Base-by-base conservation (phyloP, 2,113 vertebrate species). In the Zapornia atra region DNA sequence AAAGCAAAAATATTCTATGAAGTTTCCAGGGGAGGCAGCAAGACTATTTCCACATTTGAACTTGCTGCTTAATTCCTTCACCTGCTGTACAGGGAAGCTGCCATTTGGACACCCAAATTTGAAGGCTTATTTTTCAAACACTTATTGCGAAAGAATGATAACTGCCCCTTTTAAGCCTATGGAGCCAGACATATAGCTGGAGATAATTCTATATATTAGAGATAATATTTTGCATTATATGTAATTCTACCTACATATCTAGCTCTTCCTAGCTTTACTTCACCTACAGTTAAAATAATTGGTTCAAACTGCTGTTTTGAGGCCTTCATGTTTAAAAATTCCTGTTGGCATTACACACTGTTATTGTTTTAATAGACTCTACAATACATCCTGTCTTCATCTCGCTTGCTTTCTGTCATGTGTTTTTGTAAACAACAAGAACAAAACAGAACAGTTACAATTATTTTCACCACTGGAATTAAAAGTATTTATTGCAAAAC, bases 401-500 rank as follows among this genome's bases (percentile, higher is more conserved):
- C 61, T 92, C 63, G 63, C 26, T 89, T 87, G 59, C 33, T 92
- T 89, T 94, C 81, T 92, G 60, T 90, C 79, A 44, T 79, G 34
- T 33, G 33, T 64, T 83, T 78, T 19, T 73, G 51, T 73, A 96
- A 94, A 86, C 48, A 93, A 76, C 57, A 92, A 22, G 50, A 73
- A 53, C 54, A 77, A 84, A 80, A 61, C 17, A 17, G 75, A 81
- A 73, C 63, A 88, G 50, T 70, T 77, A 66, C 51, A 88, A 86
- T 73, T 2, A 77, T 71, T 96, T 75, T 92, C 59, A 64, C 70
- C 60, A 87, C 38, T 82, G 29, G 31, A 94, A 94, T 93, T 94
- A 82, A 82, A 92, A 85, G 38, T 78, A 88, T 87, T 96, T 91
- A 84, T 77, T 86, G 29, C 56, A 86, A 96, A 95, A 82, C 53